Conservation (phyloP, 2,888 invertebrate genomes). For the Synergus japonicus region DNA sequence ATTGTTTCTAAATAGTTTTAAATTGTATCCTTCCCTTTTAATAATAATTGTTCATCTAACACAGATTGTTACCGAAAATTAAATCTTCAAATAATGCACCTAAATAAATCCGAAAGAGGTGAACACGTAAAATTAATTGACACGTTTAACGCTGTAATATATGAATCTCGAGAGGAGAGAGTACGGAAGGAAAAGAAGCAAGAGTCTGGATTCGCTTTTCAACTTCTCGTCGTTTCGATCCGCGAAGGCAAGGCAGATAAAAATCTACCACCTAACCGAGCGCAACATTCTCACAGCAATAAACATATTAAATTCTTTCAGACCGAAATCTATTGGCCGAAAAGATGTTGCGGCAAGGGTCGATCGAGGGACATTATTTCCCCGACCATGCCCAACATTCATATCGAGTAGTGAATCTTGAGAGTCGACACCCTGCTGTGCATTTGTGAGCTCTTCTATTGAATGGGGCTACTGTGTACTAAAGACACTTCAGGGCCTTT, state of each 20-base stretch:
- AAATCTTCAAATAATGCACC: not conserved
- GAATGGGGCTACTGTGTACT: conserved; percentile 69
- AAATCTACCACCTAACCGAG: conserved; percentile 66
- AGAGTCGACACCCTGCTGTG: conserved; percentile 73
- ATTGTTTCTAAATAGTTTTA: too few relatives aligned
- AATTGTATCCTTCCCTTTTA: too few relatives aligned
- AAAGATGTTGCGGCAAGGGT: conserved; percentile 47
- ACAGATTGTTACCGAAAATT: too few relatives aligned
- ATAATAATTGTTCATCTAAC: too few relatives aligned
- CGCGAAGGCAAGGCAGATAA: conserved; percentile 58
- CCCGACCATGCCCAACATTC: conserved; percentile 62
- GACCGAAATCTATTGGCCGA: conserved; percentile 62
- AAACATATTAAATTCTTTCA: conserved; percentile 70
- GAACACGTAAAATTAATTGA: not conserved
- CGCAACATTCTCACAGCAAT: conserved; percentile 74
- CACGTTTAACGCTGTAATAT: not conserved
- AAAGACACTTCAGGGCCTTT: conserved; percentile 73
- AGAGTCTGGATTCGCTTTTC: conserved; percentile 32
- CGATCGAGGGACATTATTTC: conserved; percentile 64
- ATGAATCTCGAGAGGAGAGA: conserved; percentile 15
- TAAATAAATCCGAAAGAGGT: not conserved
- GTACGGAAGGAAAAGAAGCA: conserved; percentile 15
- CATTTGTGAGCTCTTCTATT: conserved; percentile 73
- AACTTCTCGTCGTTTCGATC: conserved; percentile 27
- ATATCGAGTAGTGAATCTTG: conserved; percentile 74